A percentile compares a stretch with the other conserved stretches of the same genome.
phyloP scores from a whole-genome alignment of 2,113 vertebrate species.

The Daubentonia madagascariensis region DNA sequence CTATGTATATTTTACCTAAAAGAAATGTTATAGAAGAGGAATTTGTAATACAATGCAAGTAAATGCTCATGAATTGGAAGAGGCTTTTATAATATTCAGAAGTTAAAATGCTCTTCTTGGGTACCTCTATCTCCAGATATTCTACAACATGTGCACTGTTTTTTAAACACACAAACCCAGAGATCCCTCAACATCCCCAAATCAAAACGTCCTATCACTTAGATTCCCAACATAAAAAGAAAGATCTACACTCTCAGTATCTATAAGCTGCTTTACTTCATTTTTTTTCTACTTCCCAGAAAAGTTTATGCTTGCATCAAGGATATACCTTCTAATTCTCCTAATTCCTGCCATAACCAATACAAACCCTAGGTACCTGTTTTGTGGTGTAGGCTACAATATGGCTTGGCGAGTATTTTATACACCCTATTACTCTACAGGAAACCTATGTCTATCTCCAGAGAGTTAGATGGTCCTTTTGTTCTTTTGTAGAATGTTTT shows the following conservation, averaged over 20 bases:
- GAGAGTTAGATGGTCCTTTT: not conserved
- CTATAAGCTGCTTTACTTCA: not conserved
- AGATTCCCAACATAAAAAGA: accelerated
- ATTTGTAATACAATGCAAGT: not conserved
- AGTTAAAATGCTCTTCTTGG: not conserved
- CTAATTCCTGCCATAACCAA: not conserved
- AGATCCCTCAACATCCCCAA: not conserved
- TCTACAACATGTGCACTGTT: not conserved
- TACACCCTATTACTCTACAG: not conserved
- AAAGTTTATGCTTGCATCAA: not conserved
- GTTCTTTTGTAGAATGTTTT: not conserved
- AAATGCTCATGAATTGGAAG: not conserved
- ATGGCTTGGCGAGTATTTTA: not conserved
- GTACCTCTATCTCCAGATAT: not conserved
- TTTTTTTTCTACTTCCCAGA: not conserved
- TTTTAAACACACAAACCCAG: not conserved
- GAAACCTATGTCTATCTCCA: not conserved
- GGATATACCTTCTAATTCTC: not conserved
- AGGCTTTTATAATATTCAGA: not conserved
- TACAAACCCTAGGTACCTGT: not conserved
- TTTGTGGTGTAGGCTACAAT: not conserved
- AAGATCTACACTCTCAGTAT: not conserved
- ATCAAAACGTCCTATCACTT: not conserved
- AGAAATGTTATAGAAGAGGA: not conserved
- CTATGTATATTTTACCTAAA: not conserved